phyloP scores from a whole-genome alignment of 2,797 vertebrate genomes.

The Anomalospiza imberbis region DNA sequence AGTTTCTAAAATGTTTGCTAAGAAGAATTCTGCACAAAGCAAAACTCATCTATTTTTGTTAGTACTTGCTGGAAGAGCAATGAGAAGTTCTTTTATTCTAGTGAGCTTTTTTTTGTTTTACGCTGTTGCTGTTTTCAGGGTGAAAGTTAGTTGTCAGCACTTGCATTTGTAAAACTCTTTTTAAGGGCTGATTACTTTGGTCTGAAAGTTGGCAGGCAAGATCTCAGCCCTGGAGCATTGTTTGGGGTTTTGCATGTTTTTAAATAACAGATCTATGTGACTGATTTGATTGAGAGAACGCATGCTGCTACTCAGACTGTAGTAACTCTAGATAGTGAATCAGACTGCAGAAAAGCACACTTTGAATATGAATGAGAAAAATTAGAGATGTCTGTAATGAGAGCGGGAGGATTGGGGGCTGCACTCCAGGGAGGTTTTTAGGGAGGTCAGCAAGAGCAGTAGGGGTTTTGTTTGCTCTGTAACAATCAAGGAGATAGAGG shows the following conservation, averaged over 20 bases:
- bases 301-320: neutral
- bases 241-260: slow-evolving; percentile 45
- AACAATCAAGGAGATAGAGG: neutral
- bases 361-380: neutral
- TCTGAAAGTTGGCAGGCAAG: slow-evolving; percentile 60
- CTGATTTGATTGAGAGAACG: neutral
- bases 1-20: slow-evolving; percentile 16
- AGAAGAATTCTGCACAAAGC: neutral
- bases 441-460: neutral
- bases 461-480: neutral
- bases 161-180: slow-evolving; percentile 64
- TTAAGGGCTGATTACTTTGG: slow-evolving; percentile 60
- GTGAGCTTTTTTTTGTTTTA: slow-evolving; percentile 55
- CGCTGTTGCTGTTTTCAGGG: slow-evolving; percentile 26
- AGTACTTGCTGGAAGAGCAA: slow-evolving; percentile 41
- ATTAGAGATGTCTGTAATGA: neutral
- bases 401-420: neutral
- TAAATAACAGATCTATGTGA: slow-evolving; percentile 56
- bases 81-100: slow-evolving; percentile 57
- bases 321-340: neutral
- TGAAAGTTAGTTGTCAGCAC: slow-evolving; percentile 63
- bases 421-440: neutral
- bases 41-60: slow-evolving; percentile 36
- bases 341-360: neutral
- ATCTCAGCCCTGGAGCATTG: slow-evolving; percentile 47